Evolutionary conservation across 2,113 vertebrate species (phyloP).

Genomic region (Microcebus griseorufus): DNA sequence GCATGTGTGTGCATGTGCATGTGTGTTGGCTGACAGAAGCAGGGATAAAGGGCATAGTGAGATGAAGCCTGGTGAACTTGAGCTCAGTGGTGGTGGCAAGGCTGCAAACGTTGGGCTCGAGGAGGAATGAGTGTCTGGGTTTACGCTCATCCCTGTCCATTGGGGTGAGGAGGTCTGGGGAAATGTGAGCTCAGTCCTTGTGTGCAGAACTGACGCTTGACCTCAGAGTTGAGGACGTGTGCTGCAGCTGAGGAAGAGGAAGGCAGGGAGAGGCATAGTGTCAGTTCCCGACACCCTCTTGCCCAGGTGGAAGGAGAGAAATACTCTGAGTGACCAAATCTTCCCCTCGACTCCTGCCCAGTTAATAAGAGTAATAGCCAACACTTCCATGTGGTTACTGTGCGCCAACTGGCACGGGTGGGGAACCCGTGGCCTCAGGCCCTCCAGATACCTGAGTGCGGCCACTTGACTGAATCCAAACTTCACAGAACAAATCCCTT

Average conservation of each 20-base stretch:
- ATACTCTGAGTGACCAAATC: neutral
- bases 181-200: neutral
- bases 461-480: too few species aligned
- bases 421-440: too few species aligned
- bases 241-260: neutral
- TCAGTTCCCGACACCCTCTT: neutral
- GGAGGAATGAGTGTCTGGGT: neutral
- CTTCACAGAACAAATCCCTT: too few species aligned
- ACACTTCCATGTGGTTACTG: too few species aligned
- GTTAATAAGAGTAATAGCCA: too few species aligned
- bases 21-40: neutral
- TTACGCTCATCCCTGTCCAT: neutral
- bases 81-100: neutral
- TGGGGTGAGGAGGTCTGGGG: neutral
- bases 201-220: neutral
- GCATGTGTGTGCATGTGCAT: neutral
- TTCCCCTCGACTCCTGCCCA: neutral
- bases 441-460: too few species aligned
- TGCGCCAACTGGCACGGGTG: too few species aligned
- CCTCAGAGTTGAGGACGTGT: neutral
- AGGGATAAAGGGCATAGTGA: neutral
- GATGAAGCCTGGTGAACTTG: neutral
- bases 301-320: too few species aligned
- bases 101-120: fast-evolving
- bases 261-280: neutral